Evolutionary conservation across 2,113 vertebrate genomes (phyloP).

Genomic region (Leiothrix lutea): DNA sequence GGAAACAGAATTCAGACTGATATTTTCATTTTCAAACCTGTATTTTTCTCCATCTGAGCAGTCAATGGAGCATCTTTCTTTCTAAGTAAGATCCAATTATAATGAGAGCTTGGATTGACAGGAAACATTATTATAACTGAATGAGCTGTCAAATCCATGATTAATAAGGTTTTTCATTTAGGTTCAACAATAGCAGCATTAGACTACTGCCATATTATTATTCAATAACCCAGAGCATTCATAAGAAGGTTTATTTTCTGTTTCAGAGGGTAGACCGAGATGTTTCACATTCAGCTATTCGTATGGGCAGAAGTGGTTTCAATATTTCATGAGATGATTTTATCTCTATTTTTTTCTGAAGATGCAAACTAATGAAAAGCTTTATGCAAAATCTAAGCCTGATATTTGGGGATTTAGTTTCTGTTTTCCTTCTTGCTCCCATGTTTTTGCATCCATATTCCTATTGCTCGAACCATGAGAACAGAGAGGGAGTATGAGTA

Average conservation of each 20-base stretch:
- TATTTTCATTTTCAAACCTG: constrained; percentile 64
- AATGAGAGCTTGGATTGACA: constrained; percentile 60
- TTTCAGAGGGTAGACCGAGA: background rate
- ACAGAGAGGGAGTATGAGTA: background rate
- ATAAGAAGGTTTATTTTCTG: background rate
- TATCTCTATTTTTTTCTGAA: background rate
- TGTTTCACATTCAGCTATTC: background rate
- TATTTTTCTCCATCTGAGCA: constrained; percentile 64
- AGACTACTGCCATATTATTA: constrained; percentile 35
- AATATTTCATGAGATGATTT: constrained; percentile 21
- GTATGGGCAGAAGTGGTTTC: background rate
- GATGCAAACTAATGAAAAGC: background rate
- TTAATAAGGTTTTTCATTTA: constrained; percentile 70
- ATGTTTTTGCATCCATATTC: background rate
- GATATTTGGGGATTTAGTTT: background rate
- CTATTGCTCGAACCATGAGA: background rate
- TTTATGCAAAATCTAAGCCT: background rate
- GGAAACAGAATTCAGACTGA: constrained; percentile 53
- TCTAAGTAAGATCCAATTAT: constrained; percentile 68
- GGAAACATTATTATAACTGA: constrained; percentile 62
- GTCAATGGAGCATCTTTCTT: constrained; percentile 70
- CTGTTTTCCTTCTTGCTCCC: background rate
- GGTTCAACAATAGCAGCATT: constrained; percentile 59
- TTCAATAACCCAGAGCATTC: constrained; percentile 38
- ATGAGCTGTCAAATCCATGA: constrained; percentile 73